Base-by-base conservation (phyloP, 1,140 invertebrate species). In the Neodiprion virginianus region DNA sequence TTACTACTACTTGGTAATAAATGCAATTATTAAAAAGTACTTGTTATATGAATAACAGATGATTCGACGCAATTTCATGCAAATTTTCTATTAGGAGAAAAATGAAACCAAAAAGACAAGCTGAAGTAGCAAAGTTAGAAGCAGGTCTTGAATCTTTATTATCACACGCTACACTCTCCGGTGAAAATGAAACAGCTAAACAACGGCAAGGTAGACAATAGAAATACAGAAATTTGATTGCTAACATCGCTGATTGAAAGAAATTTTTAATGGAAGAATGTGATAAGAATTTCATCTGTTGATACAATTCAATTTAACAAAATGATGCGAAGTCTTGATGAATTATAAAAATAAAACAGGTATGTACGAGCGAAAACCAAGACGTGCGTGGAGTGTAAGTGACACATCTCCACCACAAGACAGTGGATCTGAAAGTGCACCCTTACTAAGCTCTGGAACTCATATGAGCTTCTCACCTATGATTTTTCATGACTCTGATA, bases 351-450 rank as follows among this genome's bases (percentile, higher is more conserved):
- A 61, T 61, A 17, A 69, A 47, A 69, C 67, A 23, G 40, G 21
- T 12, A 69, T 69, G 67, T 69, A 69, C 23, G 67, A 69, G 17
- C 17, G 67, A 69, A 69, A 69, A 23, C 67, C 67, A 21, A 69
- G 67, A 12, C 67, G 40, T 23, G 67, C 67, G 10, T 17, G 67
- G 14, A 69, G 67, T 23, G 8, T 69, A 21, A 21, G 67, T 47
- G 67, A 69, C 7, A 69, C 21, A 12, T 69, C 71, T 21, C 72
- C 72, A 14, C 69, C 76, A 9, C 76, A 72, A 48, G 81, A 84
- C 67, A 85, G 78, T 70, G 82, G 75, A 74, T 83, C 82, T 17
- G 84, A 85, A 61, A 84, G 82, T 71, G 74, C 80, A 17, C 79
- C 81, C n/a, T 72, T 85, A 23, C 66, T 84, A 14, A 79, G 79